Percentiles rank a stretch among this genome's conserved stretches.
phyloP scores from a whole-genome alignment of 2,113 vertebrate species.

The Scopus umbretta region DNA sequence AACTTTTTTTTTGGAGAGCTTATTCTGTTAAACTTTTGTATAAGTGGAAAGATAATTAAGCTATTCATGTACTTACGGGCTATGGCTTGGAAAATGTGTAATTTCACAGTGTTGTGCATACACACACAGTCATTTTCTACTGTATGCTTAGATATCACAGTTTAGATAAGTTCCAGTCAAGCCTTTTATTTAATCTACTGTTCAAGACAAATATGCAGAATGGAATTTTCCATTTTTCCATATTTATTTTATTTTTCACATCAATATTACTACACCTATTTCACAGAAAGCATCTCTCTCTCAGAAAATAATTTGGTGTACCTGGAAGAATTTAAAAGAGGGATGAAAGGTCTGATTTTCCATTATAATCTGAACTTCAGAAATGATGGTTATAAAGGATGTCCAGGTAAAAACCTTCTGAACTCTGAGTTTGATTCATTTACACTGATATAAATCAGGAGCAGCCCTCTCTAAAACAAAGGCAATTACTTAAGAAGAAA shows the following conservation, averaged over 20 bases:
- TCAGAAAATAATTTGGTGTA: background rate
- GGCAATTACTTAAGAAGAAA: background rate
- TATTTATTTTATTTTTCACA: background rate
- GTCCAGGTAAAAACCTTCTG: background rate
- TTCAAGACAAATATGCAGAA: background rate
- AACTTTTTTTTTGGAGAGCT: background rate
- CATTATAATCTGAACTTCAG: background rate
- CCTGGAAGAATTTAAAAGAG: background rate
- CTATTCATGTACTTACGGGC: background rate
- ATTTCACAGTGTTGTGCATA: background rate
- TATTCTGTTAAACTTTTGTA: background rate
- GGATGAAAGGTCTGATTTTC: background rate
- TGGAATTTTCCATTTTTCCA: background rate
- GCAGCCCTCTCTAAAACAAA: background rate
- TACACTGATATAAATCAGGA: background rate
- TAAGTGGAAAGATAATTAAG: slow-evolving; percentile 18
- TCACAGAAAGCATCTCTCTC: background rate
- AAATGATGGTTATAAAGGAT: background rate
- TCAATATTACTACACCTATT: background rate
- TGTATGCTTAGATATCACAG: background rate
- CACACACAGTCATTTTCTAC: background rate
- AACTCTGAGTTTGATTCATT: background rate
- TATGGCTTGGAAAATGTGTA: background rate
- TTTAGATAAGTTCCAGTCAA: background rate
- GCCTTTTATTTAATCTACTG: background rate